A percentile compares a stretch with the other conserved stretches of the same genome.
Conservation (phyloP, 1,140 invertebrate species). For the Anastatus disparis region DNA sequence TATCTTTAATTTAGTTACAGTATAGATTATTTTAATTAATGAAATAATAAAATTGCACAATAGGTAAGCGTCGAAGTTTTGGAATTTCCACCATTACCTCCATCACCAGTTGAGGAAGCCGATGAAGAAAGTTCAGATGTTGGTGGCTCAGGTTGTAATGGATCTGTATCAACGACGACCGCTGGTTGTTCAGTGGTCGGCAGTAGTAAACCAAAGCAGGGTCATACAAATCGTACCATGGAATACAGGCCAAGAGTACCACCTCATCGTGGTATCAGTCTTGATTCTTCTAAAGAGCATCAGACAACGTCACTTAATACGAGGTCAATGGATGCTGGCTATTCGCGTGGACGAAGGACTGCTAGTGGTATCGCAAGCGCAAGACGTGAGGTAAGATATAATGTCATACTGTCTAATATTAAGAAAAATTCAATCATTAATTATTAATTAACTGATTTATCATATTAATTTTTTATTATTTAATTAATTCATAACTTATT, state of each 20-base stretch:
- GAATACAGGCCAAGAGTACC: slow-evolving; percentile 73
- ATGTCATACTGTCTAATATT: too few relatives aligned
- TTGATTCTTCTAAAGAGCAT: slow-evolving; percentile 64
- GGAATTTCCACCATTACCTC: slow-evolving; percentile 83
- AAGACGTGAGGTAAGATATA: slow-evolving; percentile 72
- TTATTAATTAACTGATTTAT: too few relatives aligned
- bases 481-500: too few relatives aligned
- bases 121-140: slow-evolving; percentile 80
- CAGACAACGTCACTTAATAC: slow-evolving; percentile 75
- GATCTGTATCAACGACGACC: slow-evolving; percentile 53
- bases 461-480: too few relatives aligned
- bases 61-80: slow-evolving; percentile 69
- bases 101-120: slow-evolving; percentile 80
- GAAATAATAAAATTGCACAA: too few relatives aligned
- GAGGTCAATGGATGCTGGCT: slow-evolving; percentile 82
- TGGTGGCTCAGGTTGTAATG: slow-evolving; percentile 63
- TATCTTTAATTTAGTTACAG: too few relatives aligned
- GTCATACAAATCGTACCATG: slow-evolving; percentile 57
- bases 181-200: too few relatives aligned
- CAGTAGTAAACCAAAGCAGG: slow-evolving; percentile 46
- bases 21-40: too few relatives aligned
- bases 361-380: slow-evolving; percentile 71
- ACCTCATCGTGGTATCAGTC: slow-evolving; percentile 74
- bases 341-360: slow-evolving; percentile 73
- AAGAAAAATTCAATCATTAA: too few relatives aligned